Evolutionary conservation across 92 coral and sea anemone genomes (phyloP).

Genomic region (Umimayanthus kanabou): DNA sequence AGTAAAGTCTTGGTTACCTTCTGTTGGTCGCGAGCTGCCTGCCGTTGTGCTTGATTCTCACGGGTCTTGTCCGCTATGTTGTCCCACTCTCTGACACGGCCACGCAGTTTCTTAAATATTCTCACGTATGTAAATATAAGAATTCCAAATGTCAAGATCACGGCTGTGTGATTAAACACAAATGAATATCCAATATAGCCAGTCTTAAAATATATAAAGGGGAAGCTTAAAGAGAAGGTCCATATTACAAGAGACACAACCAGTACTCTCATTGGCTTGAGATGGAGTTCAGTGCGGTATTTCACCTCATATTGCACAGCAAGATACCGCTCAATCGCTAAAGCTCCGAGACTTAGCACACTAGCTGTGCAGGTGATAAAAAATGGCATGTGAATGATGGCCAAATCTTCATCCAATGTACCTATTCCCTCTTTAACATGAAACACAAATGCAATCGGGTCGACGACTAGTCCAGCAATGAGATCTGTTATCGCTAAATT

Average conservation of each 20-base stretch:
- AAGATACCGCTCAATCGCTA: constrained; percentile 55
- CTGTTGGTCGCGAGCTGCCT: constrained; percentile 28
- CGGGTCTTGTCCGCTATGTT: neutral
- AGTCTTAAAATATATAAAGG: constrained; percentile 10
- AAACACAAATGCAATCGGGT: constrained; percentile 37
- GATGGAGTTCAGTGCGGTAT: constrained; percentile 42
- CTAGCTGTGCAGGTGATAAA: constrained; percentile 53
- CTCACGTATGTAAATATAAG: constrained; percentile 20
- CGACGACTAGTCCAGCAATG: constrained; percentile 45
- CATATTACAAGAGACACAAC: constrained; percentile 17
- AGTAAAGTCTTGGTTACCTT: constrained; percentile 33
- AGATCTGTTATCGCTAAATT: constrained; percentile 52
- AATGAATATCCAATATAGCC: constrained; percentile 36
- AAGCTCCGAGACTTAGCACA: constrained; percentile 46
- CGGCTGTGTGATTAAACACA: constrained; percentile 34
- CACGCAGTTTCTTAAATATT: constrained; percentile 29
- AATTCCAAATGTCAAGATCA: constrained; percentile 14
- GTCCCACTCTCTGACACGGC: constrained; percentile 26
- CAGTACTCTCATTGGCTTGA: constrained; percentile 44
- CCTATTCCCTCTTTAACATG: constrained; percentile 50
- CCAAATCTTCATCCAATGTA: neutral
- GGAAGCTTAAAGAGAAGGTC: constrained; percentile 12
- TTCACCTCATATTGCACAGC: constrained; percentile 44
- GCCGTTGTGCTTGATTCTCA: constrained; percentile 24
- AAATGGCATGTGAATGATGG: constrained; percentile 44